Evolutionary conservation across 1,140 invertebrate species (phyloP).

Genomic region (Aphaenogaster rudis): DNA sequence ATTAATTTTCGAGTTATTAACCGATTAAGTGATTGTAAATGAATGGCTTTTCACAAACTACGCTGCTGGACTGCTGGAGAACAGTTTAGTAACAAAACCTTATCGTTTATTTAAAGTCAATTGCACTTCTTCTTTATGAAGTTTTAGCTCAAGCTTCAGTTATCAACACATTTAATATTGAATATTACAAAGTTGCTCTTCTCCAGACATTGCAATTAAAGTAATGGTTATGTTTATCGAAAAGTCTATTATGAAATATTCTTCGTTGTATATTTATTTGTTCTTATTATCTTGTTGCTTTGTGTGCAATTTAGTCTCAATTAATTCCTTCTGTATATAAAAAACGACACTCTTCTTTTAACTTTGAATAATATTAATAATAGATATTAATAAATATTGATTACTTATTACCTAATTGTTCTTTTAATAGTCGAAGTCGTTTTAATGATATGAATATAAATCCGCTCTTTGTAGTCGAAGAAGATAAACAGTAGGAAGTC

Average conservation of each 20-base stretch:
- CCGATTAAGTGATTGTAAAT: not conserved
- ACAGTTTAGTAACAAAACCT: conserved; percentile 9
- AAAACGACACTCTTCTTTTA: not conserved
- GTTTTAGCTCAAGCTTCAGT: not conserved
- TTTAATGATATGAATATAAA: not conserved
- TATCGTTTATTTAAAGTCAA: conserved; percentile 33
- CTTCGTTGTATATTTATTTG: not conserved
- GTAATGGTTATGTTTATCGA: not conserved
- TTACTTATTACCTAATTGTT: not conserved
- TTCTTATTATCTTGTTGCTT: not conserved
- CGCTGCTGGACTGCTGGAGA: not conserved
- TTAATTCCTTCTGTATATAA: not conserved
- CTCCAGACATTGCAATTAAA: not conserved
- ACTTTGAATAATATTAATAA: not conserved
- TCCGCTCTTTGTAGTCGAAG: not conserved
- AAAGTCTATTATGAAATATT: not conserved
- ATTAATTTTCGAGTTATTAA: conserved; percentile 29
- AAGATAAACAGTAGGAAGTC: not conserved
- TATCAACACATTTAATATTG: not conserved
- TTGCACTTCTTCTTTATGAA: not conserved
- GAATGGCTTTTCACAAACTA: not conserved
- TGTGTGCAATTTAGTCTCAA: not conserved
- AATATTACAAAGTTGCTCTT: conserved; percentile 3
- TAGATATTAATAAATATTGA: not conserved
- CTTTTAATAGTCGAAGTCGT: not conserved